phyloP scores from a whole-genome alignment of 2,113 vertebrate genomes.

The Glaucidium brasilianum region DNA sequence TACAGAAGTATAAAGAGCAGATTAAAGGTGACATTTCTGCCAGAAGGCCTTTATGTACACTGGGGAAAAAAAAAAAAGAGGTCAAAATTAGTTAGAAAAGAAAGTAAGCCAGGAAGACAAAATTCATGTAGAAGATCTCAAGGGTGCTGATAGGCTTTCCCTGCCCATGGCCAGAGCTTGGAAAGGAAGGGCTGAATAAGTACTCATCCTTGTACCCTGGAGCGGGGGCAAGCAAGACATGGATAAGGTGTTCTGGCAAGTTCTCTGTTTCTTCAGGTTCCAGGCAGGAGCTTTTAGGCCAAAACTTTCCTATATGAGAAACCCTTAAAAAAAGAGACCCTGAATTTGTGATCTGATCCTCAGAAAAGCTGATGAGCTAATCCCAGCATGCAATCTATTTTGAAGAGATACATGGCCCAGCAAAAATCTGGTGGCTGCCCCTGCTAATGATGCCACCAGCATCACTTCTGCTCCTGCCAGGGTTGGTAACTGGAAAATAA shows the following conservation, averaged over 20 bases:
- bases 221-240: background rate
- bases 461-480: background rate
- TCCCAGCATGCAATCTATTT: background rate
- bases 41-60: background rate
- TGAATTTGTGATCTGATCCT: background rate
- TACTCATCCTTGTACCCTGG: background rate
- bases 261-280: background rate
- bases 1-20: background rate
- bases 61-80: background rate
- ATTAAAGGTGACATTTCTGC: slow-evolving; percentile 30
- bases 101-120: background rate
- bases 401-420: background rate
- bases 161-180: background rate
- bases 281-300: background rate
- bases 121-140: background rate
- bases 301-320: background rate
- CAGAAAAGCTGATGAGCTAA: background rate
- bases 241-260: background rate
- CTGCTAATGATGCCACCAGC: background rate
- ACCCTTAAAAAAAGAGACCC: background rate
- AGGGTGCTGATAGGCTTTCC: background rate
- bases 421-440: background rate
- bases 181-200: background rate
- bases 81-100: background rate
- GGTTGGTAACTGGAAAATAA: background rate